A percentile compares a stretch with the other conserved stretches of the same genome.
These are phyloP conservation scores for Carcinoscorpius rotundicauda DNA, from an alignment of 1,140 invertebrate genomes.

Conservation along the genomic window DNA sequence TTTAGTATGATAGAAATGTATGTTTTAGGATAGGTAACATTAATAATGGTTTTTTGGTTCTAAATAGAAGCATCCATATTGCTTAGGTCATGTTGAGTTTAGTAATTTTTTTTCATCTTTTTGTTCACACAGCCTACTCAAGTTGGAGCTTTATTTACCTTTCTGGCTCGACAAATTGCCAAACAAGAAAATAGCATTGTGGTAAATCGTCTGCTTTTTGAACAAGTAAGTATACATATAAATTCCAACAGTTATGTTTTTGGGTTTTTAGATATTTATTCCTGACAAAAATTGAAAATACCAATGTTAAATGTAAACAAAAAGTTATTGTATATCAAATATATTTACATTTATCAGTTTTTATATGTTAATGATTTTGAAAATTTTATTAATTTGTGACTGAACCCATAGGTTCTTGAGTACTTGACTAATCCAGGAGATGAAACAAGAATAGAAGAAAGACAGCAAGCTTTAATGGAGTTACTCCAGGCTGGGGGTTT, in stretches of 20 bases:
- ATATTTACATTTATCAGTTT: too few relatives aligned
- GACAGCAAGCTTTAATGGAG: constrained; percentile 66
- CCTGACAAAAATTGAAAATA: background rate
- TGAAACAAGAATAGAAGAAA: constrained; percentile 49
- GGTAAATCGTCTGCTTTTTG: constrained; percentile 42
- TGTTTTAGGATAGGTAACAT: too few relatives aligned
- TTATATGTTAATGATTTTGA: too few relatives aligned
- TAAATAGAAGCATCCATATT: too few relatives aligned
- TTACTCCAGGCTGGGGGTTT: constrained; percentile 56
- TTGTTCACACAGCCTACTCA: constrained; percentile 37
- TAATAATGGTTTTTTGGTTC: too few relatives aligned
- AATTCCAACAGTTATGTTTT: background rate
- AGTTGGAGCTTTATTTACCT: constrained; percentile 56
- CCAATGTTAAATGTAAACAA: too few relatives aligned
- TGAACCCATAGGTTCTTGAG: constrained; percentile 33
- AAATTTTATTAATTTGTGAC: too few relatives aligned
- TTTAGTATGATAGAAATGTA: too few relatives aligned
- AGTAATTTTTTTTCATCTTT: constrained; percentile 10
- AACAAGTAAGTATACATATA: constrained; percentile 33
- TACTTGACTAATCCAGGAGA: constrained; percentile 37
- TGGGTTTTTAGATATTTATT: background rate
- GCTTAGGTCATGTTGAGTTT: constrained; percentile 7
- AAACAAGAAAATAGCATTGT: constrained; percentile 36
- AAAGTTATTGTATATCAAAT: too few relatives aligned
- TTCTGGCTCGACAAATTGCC: constrained; percentile 53